phyloP scores from a whole-genome alignment of 2,797 vertebrate genomes.

The Lutjanus campechanus region DNA sequence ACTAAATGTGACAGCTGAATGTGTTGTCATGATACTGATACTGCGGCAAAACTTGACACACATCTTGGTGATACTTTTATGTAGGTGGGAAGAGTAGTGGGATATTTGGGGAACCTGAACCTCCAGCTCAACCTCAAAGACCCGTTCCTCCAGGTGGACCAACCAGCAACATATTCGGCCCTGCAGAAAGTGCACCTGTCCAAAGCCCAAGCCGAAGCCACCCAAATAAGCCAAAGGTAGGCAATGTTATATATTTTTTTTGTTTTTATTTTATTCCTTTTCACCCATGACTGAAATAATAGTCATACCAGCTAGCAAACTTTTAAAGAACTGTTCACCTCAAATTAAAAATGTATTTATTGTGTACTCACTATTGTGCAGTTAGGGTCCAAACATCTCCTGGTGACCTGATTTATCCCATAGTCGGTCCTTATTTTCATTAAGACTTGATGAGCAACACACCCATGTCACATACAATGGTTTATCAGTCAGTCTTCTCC shows the following conservation, averaged over 20 bases:
- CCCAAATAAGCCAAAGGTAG: slow-evolving; percentile 97
- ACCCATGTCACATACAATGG: neutral
- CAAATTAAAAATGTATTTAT: neutral
- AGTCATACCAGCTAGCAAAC: neutral
- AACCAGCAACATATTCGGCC: slow-evolving; percentile 90
- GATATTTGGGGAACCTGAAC: slow-evolving; percentile 89
- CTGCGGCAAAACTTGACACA: neutral
- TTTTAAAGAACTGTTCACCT: slow-evolving; percentile 5
- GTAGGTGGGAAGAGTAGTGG: slow-evolving; percentile 96
- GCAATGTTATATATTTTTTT: neutral
- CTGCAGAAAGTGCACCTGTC: slow-evolving; percentile 70
- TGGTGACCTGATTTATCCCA: neutral
- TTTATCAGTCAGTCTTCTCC: neutral
- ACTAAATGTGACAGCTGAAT: neutral
- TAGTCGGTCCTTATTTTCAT: neutral
- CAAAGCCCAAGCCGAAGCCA: slow-evolving; percentile 81
- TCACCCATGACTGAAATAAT: neutral
- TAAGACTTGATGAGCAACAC: neutral
- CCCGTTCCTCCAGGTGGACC: slow-evolving; percentile 86
- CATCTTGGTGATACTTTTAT: slow-evolving; percentile 33
- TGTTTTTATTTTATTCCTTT: neutral
- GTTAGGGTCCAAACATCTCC: neutral
- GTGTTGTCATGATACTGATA: neutral
- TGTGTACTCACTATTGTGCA: neutral
- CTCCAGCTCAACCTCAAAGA: slow-evolving; percentile 81